Evolutionary conservation across 2,113 vertebrate genomes (phyloP).

Genomic region (Nipponia nippon): DNA sequence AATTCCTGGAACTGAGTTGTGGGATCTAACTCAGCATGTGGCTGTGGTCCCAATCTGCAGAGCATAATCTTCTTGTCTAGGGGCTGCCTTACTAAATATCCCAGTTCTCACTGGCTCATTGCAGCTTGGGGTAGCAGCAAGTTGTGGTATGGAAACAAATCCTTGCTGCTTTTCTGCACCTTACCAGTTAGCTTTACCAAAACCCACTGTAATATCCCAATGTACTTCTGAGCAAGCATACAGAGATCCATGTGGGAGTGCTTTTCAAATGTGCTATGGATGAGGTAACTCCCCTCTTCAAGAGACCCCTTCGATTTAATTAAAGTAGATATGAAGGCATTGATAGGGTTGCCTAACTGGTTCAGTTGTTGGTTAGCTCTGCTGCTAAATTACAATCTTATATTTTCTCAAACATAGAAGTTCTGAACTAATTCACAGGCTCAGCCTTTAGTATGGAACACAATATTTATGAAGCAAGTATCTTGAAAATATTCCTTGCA

Average conservation of each 20-base stretch:
- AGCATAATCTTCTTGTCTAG: background rate
- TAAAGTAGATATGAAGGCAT: background rate
- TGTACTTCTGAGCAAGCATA: background rate
- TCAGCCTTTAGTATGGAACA: background rate
- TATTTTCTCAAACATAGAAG: background rate
- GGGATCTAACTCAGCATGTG: background rate
- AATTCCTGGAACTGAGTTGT: background rate
- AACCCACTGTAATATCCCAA: background rate
- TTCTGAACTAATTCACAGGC: background rate
- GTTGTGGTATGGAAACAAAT: background rate
- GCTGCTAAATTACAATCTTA: background rate
- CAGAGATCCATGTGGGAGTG: background rate
- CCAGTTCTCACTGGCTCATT: background rate
- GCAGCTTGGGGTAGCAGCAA: background rate
- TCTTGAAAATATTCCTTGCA: background rate
- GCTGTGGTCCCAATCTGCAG: background rate
- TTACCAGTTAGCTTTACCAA: background rate
- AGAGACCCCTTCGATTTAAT: background rate
- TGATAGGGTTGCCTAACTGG: rapidly evolving
- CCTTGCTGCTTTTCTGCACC: background rate
- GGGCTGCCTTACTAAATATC: background rate
- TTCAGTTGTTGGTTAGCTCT: background rate
- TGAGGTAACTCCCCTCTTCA: background rate
- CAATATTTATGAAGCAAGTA: background rate
- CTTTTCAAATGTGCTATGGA: background rate